A percentile compares a stretch with the other conserved stretches of the same genome.
These are phyloP conservation scores for Octopus sinensis DNA, from an alignment of 1,140 invertebrate genomes.

Conservation along the genomic window DNA sequence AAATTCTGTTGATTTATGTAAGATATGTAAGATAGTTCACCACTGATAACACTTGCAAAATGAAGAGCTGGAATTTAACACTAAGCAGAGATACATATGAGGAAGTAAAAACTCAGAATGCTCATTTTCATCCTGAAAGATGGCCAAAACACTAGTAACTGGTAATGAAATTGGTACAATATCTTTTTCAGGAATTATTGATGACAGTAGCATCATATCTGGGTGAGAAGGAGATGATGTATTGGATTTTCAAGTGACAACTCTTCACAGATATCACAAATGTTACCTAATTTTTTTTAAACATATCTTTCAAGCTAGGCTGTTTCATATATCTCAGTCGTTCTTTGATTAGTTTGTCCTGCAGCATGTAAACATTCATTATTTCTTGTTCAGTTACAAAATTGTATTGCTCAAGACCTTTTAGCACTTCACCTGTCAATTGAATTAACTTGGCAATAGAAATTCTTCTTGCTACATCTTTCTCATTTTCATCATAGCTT, in stretches of 20 bases:
- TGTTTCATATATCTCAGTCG: conserved; percentile 1
- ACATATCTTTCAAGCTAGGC: conserved; percentile 4
- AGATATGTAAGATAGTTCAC: neutral
- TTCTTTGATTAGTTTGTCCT: conserved; percentile 3
- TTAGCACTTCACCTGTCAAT: conserved; percentile 4
- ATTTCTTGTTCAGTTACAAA: conserved; percentile 8
- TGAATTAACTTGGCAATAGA: conserved; percentile 2
- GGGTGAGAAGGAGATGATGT: neutral
- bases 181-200: neutral
- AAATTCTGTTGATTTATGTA: neutral
- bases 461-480: neutral
- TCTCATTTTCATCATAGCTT: conserved; percentile 5
- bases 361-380: conserved; percentile 7
- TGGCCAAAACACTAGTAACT: neutral
- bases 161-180: too few species aligned
- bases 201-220: neutral
- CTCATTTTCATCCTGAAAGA: neutral
- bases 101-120: neutral
- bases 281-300: neutral
- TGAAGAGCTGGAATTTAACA: too few species aligned
- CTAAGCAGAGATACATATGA: neutral
- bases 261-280: neutral
- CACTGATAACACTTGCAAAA: too few species aligned
- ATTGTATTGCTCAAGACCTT: conserved; percentile 4
- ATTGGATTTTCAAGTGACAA: conserved; percentile 8